Evolutionary conservation across 1,140 invertebrate species (phyloP), one percentile per base, ranked within the genome.

Genomic region (Cotesia typhae): DNA sequence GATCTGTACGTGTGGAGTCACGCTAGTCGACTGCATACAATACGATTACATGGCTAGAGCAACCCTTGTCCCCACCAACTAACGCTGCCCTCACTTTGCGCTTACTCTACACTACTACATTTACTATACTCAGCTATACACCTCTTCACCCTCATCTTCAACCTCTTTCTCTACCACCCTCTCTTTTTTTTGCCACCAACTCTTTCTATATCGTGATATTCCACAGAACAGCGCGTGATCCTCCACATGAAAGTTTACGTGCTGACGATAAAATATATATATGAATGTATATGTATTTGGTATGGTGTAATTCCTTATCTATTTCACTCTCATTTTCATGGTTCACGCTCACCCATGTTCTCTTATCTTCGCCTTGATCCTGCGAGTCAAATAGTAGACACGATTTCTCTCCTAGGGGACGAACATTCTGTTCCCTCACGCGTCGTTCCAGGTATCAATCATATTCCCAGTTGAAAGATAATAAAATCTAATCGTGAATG

Each of bases 11-110:
- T 75, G 77, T 77, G 73, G 81, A 83, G 80, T 76, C 82, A 80
- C 85, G 82, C 78, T 78, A 81, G 81, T 83, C 84, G 80, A 87
- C 85, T 87, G 84, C 81, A 81, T 81, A 79, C 81, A 82, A 84
- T 79, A 76, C 79, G 82, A 85, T 83, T 83, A 84, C 82, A 78
- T 80, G 78, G 77, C 76, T 76, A 73, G 81, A 82, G 80, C 80
- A 79, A 83, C 81, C 82, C 84, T 81, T 78, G 80, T 76, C 79
- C 78, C 78, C 76, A 78, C 80, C 78, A 79, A 76, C 5, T 47
- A 47, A 47, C 75, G 78, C 79, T 75, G 35, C 67, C 72, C 64
- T 77, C 72, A 71, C 74, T 47, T 47, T 47, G 41, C 41, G 41
- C 41, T 47, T 47, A 9, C 41, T 28, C 28, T 28, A 28, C 28